Evolutionary conservation across 2,797 vertebrate genomes (phyloP).

Genomic region (Urocyon cinereoargenteus): DNA sequence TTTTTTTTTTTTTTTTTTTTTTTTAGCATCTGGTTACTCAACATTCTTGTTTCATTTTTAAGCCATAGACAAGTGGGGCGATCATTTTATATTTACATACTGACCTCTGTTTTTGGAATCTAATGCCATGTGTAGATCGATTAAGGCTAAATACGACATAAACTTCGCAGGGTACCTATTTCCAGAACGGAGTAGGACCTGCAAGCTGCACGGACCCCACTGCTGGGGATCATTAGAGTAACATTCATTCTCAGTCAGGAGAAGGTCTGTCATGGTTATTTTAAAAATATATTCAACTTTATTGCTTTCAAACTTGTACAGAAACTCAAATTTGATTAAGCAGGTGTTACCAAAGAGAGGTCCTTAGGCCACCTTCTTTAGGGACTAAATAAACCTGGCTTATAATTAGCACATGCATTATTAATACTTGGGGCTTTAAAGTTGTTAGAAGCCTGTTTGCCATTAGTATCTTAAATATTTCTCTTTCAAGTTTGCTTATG

Average conservation of each 20-base stretch:
- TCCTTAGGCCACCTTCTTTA: not conserved
- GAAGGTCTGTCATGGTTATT: not conserved
- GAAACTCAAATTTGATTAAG: not conserved
- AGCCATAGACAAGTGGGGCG: not conserved
- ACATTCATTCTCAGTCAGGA: fast-evolving
- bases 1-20: too few relatives aligned
- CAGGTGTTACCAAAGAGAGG: not conserved
- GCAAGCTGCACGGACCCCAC: fast-evolving
- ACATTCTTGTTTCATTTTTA: not conserved
- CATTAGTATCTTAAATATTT: not conserved
- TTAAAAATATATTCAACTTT: not conserved
- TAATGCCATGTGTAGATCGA: not conserved
- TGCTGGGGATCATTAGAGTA: not conserved
- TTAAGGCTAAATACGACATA: not conserved
- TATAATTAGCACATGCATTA: fast-evolving
- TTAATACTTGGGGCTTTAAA: fast-evolving
- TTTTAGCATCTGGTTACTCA: not conserved
- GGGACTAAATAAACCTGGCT: not conserved
- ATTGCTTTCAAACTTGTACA: not conserved
- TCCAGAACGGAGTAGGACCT: not conserved
- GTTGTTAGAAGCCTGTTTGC: not conserved
- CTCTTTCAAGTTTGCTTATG: not conserved
- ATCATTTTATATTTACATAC: not conserved
- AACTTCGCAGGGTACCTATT: not conserved
- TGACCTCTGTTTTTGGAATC: not conserved